Conservation (phyloP, 1,140 invertebrate species). For the Caenorhabditis tropicalis region DNA sequence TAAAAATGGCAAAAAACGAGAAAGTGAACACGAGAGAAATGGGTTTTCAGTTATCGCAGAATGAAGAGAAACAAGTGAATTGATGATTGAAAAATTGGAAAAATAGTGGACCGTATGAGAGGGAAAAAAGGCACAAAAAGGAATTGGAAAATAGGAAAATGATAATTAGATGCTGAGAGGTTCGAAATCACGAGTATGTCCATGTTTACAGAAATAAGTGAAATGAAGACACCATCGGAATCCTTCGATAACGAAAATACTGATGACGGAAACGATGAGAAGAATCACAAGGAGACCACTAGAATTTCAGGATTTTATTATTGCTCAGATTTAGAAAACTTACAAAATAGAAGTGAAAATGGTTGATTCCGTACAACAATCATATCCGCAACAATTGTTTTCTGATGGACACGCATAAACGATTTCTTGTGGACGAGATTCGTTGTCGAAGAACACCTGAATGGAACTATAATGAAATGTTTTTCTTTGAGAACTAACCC, state of each 20-base stretch:
- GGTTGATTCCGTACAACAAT: neutral
- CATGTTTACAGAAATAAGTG: constrained; percentile 32
- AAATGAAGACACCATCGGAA: constrained; percentile 36
- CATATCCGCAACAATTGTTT: constrained; percentile 32
- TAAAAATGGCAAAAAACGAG: neutral
- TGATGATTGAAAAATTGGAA: neutral
- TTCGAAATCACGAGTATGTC: neutral
- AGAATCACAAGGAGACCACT: constrained; percentile 15
- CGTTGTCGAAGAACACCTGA: constrained; percentile 29
- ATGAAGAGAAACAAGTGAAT: neutral
- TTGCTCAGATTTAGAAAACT: neutral
- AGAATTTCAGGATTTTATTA: neutral
- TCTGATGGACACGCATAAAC: constrained; percentile 21
- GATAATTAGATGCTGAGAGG: neutral
- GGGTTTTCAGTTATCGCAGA: neutral
- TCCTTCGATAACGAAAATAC: constrained; percentile 23
- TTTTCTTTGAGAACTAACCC: neutral
- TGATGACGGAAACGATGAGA: constrained; percentile 7
- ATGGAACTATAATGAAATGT: neutral
- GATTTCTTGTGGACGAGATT: constrained; percentile 23
- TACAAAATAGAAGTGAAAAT: constrained; percentile 36
- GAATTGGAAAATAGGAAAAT: neutral
- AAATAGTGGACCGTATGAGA: neutral
- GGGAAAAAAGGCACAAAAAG: neutral
- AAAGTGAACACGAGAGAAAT: neutral